Evolutionary conservation across 2,888 invertebrate species (phyloP), one percentile per base, ranked within the genome.

Genomic region (Eretmocerus hayati): DNA sequence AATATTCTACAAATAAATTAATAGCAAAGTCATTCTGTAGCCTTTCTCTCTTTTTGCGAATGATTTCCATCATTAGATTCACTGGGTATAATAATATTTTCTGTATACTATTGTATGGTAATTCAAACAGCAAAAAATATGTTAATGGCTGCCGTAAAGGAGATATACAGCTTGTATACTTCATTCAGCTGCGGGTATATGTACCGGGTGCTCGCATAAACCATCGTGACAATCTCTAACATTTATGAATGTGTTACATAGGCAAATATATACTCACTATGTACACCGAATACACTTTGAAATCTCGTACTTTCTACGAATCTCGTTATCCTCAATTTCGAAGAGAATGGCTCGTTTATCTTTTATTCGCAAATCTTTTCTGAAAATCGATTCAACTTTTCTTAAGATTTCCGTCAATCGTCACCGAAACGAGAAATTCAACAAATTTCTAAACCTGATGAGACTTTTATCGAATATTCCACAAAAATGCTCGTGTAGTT

Each of bases 71-170:
- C 53, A 60, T 62, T 64, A 67, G 66, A 69, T 69, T 69, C 67
- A 69, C 67, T n/a, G 65, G 62, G 63, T 60, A 64, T 66, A 66
- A 69, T 68, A 69, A 69, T 68, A 69, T 69, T 68, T 69, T 67
- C 65, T 63, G 67, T n/a, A n/a, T 65, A 66, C 68, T 67, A 69
- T 69, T 69, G 69, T 69, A 69, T 69, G 69, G 66, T 69, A 69
- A 69, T 69, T 62, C 62, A 64, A 59, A 59, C 62, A 60, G 65
- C 64, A 67, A 69, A 67, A 68, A 68, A 69, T 68, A 68, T 67
- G 69, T 67, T 69, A 69, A 69, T 69, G 69, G 67, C 65, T 63
- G 65, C 67, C 64, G 69, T 69, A 69, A 69, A 69, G 66, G 65
- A 69, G 65, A 69, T 68, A 68, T 68, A 69, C 64, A 61, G 62